Base-by-base conservation (phyloP, 2,888 invertebrate species). In the Mythimna albipuncta region DNA sequence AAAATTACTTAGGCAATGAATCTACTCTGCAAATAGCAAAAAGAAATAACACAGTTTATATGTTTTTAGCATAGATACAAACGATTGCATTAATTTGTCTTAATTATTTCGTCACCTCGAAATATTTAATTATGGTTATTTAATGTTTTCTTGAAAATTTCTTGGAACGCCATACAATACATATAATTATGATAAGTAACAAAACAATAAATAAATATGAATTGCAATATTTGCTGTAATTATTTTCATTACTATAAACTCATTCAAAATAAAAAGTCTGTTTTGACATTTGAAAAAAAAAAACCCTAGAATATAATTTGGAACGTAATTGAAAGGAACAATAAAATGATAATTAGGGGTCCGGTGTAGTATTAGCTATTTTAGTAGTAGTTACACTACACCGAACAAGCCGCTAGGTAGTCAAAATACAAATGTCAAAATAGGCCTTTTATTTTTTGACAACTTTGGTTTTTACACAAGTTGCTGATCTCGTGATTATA, bases 1-100 rank as follows among this genome's bases (percentile, higher is more conserved):
- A 85, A 72, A 80, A 71, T 38, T 66, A 76, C 44, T 67, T 58
- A 83, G 64, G 77, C 79, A 70, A 74, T 78, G 73, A 72, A 63
- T 72, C 76, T 83, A 74, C 67, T 72, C 75, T 50, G 58, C 59
- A 47, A 62, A 57, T 74, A 83, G 79, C 67, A 68, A 32, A 62
- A 55, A 19, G 50, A 57, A 3, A 38, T 63, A 44, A 64, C 7
- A 54, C 44, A 70, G 19, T 11, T 26, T 38, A 61, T 0, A 52
- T 3, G 52, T n/a, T 71, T 57, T 54, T 13, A 54, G 52, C 71
- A 38, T 52, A 26, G 0, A 47, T 11, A 59, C 1, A 32, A n/a
- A 52, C 2, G 7, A 44, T 54, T 66, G 35, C 35, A 1, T 50
- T 57, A 69, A 55, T 41, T 16, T 19, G 7, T n/a, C 10, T 13